phyloP scores from a whole-genome alignment of 2,113 vertebrate genomes.

The Vidua chalybeata region DNA sequence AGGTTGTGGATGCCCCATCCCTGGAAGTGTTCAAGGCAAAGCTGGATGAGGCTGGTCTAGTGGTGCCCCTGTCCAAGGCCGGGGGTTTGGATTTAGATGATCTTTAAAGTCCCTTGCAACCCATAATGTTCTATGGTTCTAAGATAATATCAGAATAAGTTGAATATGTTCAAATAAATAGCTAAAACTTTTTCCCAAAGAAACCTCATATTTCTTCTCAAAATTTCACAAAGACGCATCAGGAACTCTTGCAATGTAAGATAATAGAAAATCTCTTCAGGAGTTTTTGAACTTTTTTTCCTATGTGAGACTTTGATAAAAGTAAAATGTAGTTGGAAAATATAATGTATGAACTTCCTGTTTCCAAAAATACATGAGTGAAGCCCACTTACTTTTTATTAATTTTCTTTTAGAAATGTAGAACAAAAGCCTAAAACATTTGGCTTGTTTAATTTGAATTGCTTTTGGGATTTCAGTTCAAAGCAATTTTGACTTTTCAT shows the following conservation, averaged over 20 bases:
- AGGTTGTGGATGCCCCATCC: background rate
- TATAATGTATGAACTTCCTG: background rate
- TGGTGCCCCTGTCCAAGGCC: background rate
- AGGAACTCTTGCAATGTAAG: background rate
- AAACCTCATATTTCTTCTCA: background rate
- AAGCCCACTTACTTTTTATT: background rate
- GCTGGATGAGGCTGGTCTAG: background rate
- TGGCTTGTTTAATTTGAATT: background rate
- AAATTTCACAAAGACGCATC: background rate
- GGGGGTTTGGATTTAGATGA: fast-evolving
- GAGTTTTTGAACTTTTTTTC: background rate
- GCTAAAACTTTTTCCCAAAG: background rate
- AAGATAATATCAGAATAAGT: background rate
- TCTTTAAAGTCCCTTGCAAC: background rate
- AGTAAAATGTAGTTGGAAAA: background rate
- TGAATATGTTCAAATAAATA: background rate
- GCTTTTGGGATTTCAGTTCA: background rate
- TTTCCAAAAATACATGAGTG: background rate
- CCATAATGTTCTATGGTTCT: background rate
- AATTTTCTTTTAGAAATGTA: background rate
- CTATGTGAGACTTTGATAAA: background rate
- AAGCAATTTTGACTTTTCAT: background rate
- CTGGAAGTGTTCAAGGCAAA: background rate
- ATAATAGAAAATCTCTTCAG: background rate
- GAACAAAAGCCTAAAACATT: background rate